These are phyloP conservation scores for Epinotia demarniana DNA, from an alignment of 2,888 invertebrate genomes.

Conservation along the genomic window DNA sequence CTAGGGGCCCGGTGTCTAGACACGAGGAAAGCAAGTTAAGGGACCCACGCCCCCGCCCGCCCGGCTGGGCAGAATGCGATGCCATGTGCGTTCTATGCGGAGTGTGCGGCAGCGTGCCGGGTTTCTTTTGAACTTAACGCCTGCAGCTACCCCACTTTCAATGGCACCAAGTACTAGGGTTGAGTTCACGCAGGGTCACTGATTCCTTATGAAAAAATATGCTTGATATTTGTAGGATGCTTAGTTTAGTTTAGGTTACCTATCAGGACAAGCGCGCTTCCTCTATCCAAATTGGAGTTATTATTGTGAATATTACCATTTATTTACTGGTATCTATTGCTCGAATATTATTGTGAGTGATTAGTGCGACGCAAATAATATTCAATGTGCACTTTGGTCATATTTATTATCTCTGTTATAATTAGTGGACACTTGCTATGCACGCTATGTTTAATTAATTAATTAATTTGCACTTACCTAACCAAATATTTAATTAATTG, in stretches of 20 bases:
- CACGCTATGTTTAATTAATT: background rate
- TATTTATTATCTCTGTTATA: slow-evolving; percentile 2
- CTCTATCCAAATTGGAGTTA: too few species aligned
- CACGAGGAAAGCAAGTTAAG: slow-evolving; percentile 76
- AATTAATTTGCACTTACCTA: background rate
- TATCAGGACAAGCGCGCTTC: background rate
- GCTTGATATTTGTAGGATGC: too few species aligned
- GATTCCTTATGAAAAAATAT: background rate
- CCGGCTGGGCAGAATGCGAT: slow-evolving; percentile 48
- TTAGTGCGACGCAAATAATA: background rate
- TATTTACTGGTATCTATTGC: background rate
- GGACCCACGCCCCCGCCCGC: slow-evolving; percentile 51
- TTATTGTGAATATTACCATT: background rate
- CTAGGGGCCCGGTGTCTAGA: slow-evolving; percentile 72
- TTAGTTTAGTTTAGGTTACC: too few species aligned
- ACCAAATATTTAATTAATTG: background rate
- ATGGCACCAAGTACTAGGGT: slow-evolving; percentile 36
- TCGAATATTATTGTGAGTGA: background rate
- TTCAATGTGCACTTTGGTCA: background rate
- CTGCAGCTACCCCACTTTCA: slow-evolving; percentile 47
- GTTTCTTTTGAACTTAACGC: slow-evolving; percentile 46
- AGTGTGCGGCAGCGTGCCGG: slow-evolving; percentile 41
- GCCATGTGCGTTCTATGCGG: slow-evolving; percentile 53
- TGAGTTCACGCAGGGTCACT: background rate
- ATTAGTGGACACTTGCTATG: background rate